phyloP scores from a whole-genome alignment of 1,140 invertebrate genomes.

The Trichonephila clavipes region DNA sequence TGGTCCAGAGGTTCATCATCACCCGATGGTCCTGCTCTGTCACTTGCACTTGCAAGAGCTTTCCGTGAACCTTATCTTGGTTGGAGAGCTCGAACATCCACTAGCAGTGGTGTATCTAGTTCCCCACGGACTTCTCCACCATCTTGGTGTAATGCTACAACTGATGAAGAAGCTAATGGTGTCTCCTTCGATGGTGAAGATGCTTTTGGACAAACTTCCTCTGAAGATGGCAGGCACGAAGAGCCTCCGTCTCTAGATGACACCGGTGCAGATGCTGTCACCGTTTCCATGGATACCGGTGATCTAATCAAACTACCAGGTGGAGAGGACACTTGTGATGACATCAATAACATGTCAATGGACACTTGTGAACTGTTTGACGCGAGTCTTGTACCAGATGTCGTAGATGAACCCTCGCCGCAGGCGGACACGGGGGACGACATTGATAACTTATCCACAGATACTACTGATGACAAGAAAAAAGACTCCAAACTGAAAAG shows the following conservation, averaged over 20 bases:
- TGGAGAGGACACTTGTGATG: slow-evolving; percentile 71
- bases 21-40: slow-evolving; percentile 76
- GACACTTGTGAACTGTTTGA: slow-evolving; percentile 69
- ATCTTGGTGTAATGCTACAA: slow-evolving; percentile 30
- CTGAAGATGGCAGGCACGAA: not conserved
- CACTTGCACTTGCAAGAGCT: slow-evolving; percentile 64
- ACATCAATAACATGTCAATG: slow-evolving; percentile 72
- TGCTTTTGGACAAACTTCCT: slow-evolving; percentile 45
- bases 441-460: slow-evolving; percentile 64
- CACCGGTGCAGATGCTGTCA: slow-evolving; percentile 61
- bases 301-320: slow-evolving; percentile 48
- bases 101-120: slow-evolving; percentile 66
- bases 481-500: slow-evolving; percentile 59
- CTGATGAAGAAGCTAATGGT: slow-evolving; percentile 57
- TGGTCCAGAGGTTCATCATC: slow-evolving; percentile 93
- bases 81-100: slow-evolving; percentile 72
- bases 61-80: slow-evolving; percentile 76
- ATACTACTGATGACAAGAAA: slow-evolving; percentile 53
- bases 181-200: slow-evolving; percentile 71
- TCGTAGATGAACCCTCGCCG: slow-evolving; percentile 34
- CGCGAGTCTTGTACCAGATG: slow-evolving; percentile 20
- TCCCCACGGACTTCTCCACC: slow-evolving; percentile 58
- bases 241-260: slow-evolving; percentile 63
- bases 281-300: slow-evolving; percentile 69
- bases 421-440: slow-evolving; percentile 70